A percentile compares a stretch with the other conserved stretches of the same genome.
These are phyloP conservation scores for Lacerta bilineata DNA, from an alignment of 2,797 vertebrate species.

Conservation along the genomic window DNA sequence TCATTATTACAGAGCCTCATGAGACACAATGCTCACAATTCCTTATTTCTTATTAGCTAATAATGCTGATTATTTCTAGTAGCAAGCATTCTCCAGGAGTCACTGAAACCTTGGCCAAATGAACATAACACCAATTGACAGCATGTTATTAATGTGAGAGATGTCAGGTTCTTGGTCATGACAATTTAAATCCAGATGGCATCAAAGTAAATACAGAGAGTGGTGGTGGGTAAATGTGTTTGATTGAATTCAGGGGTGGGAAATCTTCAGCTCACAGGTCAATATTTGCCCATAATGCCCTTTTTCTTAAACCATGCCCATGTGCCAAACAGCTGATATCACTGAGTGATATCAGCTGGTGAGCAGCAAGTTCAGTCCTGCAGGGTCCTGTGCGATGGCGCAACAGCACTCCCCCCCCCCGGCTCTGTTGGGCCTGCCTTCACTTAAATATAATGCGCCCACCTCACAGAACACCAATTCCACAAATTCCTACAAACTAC, in stretches of 20 bases:
- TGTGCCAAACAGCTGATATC: too few relatives aligned
- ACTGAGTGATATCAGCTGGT: too few relatives aligned
- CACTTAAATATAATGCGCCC: too few relatives aligned
- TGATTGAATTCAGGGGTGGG: not conserved
- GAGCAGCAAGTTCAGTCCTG: too few relatives aligned
- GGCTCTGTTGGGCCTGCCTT: too few relatives aligned
- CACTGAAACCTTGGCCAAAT: not conserved
- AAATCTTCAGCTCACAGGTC: too few relatives aligned
- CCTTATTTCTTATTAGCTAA: not conserved
- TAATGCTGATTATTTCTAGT: not conserved
- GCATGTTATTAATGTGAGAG: not conserved
- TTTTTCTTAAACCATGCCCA: too few relatives aligned
- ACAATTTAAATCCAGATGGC: conserved; percentile 4
- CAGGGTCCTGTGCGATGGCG: too few relatives aligned
- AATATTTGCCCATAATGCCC: too few relatives aligned
- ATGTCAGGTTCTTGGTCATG: accelerated
- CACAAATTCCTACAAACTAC: too few relatives aligned
- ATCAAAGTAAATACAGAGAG: not conserved
- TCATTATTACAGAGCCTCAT: not conserved
- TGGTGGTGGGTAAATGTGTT: not conserved
- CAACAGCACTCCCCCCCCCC: too few relatives aligned
- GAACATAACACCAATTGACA: not conserved
- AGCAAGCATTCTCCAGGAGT: not conserved
- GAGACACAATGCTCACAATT: not conserved
- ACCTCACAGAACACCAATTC: too few relatives aligned